These are phyloP conservation scores for Microctonus aethiopoides DNA, from an alignment of 2,888 invertebrate species.

Conservation along the genomic window DNA sequence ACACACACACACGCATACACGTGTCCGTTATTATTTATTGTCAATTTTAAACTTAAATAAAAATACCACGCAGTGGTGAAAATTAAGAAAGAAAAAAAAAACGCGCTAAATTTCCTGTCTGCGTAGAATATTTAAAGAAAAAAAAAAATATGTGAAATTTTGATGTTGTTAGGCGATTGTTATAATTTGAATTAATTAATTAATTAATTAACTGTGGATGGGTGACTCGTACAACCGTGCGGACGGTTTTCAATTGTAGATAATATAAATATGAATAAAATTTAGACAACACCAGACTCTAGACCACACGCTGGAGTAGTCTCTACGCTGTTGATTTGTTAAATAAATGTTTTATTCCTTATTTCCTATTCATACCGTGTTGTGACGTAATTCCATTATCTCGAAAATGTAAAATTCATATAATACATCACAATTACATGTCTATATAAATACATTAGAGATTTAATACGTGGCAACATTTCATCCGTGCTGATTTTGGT, in stretches of 20 bases:
- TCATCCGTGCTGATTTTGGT: background rate
- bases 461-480: background rate
- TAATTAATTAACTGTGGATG: constrained; percentile 2
- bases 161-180: background rate
- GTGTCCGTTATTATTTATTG: constrained; percentile 2
- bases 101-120: background rate
- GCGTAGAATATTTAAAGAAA: background rate
- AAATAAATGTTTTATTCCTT: constrained; percentile 61
- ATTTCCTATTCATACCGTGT: constrained; percentile 30
- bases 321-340: constrained; percentile 59
- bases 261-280: constrained; percentile 36
- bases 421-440: no score
- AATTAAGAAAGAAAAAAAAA: background rate
- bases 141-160: background rate
- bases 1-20: no score
- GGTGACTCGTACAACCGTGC: background rate
- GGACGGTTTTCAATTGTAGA: constrained; percentile 28
- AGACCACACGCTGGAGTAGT: constrained; percentile 49
- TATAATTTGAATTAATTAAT: no score
- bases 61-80: constrained; percentile 2
- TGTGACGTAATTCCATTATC: no score
- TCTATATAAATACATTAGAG: background rate
- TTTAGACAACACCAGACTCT: constrained; percentile 45
- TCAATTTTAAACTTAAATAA: background rate
- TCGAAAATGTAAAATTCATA: no score